Conservation (phyloP, 2,888 invertebrate species). For the Scelioninae gen. 1 region DNA sequence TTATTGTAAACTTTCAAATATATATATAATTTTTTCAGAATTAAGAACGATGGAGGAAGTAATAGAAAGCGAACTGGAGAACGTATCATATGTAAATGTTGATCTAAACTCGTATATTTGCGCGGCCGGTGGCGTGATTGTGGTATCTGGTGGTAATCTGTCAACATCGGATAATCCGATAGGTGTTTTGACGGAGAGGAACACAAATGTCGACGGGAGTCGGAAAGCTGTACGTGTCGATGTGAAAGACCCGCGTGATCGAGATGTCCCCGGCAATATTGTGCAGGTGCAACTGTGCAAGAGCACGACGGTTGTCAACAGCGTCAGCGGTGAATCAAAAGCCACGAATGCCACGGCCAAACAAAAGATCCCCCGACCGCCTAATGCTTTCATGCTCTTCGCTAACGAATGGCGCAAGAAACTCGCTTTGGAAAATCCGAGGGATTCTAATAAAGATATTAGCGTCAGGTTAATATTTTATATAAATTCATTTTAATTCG, state of each 20-base stretch:
- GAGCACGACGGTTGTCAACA: conserved; percentile 44
- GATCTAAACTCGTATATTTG: conserved; percentile 45
- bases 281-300: conserved; percentile 73
- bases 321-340: conserved; percentile 48
- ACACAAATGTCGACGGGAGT: conserved; percentile 54
- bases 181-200: conserved; percentile 76
- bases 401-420: conserved; percentile 87
- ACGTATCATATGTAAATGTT: conserved; percentile 36
- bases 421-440: conserved; percentile 86
- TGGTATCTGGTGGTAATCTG: conserved; percentile 43
- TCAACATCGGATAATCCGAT: conserved; percentile 73
- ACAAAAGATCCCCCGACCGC: conserved; percentile 86
- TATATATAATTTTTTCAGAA: too few species aligned
- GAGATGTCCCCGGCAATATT: conserved; percentile 67
- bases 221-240: conserved; percentile 75
- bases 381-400: conserved; percentile 88
- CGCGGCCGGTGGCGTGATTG: conserved; percentile 33
- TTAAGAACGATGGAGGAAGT: conserved; percentile 14
- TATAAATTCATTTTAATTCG: background rate
- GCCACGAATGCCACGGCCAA: conserved; percentile 68
- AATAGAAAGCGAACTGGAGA: conserved; percentile 19
- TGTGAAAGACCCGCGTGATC: conserved; percentile 51
- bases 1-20: too few species aligned
- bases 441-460: conserved; percentile 87
- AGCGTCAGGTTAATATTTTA: conserved; percentile 84